Evolutionary conservation across 2,888 invertebrate species (phyloP).

Genomic region (Papilio gigon): DNA sequence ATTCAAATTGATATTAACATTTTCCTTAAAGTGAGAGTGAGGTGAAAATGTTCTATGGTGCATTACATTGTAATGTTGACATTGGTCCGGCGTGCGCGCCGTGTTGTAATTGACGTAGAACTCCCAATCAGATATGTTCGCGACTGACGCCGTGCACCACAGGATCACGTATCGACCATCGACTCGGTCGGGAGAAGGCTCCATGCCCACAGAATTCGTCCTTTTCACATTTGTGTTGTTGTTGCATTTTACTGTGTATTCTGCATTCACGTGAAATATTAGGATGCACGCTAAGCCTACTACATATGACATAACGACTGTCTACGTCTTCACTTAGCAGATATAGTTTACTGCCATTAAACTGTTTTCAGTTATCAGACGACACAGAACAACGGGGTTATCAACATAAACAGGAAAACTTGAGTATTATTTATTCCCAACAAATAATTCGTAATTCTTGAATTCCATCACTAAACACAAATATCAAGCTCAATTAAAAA

Average conservation of each 20-base stretch:
- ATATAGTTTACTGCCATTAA: slow-evolving; percentile 22
- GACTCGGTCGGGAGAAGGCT: slow-evolving; percentile 50
- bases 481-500: not conserved
- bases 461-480: not conserved
- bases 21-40: slow-evolving; percentile 43
- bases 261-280: slow-evolving; percentile 44
- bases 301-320: slow-evolving; percentile 48
- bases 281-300: slow-evolving; percentile 50
- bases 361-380: not conserved
- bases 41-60: slow-evolving; percentile 38
- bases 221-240: slow-evolving; percentile 39
- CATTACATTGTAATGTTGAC: slow-evolving; percentile 34
- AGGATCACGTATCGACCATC: slow-evolving; percentile 59
- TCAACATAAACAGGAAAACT: slow-evolving; percentile 31
- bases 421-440: not conserved
- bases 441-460: not conserved
- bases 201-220: slow-evolving; percentile 47
- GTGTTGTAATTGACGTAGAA: slow-evolving; percentile 47
- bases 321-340: slow-evolving; percentile 30
- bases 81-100: slow-evolving; percentile 31
- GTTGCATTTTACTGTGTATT: slow-evolving; percentile 51
- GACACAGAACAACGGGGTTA: not conserved
- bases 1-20: slow-evolving; percentile 45
- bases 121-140: slow-evolving; percentile 50
- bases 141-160: slow-evolving; percentile 53